Base-by-base conservation (phyloP, 2,113 vertebrate species). In the Thermophis baileyi region DNA sequence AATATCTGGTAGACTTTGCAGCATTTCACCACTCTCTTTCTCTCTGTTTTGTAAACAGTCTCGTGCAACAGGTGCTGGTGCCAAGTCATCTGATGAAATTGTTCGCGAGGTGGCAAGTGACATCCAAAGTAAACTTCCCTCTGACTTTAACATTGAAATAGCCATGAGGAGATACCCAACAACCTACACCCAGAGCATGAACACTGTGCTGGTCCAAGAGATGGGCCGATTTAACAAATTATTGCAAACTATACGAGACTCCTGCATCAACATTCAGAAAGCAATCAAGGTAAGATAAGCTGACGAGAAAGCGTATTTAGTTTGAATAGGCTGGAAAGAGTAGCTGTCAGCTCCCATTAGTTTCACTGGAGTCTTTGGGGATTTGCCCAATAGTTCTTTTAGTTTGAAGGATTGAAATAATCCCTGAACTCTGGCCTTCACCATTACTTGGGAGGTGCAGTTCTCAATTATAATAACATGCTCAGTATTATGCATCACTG, bases 161-260 rank as follows among this genome's bases (percentile, higher is more conserved):
- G 98, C 97, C 0, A 98, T 98, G 98, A 97, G 97, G 92, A 97
- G 94, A 92, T 99, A 98, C 18, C 98, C 99, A 11, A 99, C 98
- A 35, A 97, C 97, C 50, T 99, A 99, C 92, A 97, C 96, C 18
- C 98, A 99, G 96, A 99, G 99, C 97, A 99, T 99, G 99, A 99
- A 99, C 95, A 99, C 98, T 0, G 99, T 99, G 18, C 97, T 99
- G 81, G 98, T 98, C 89, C 98, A 99, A 90, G 99, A 99, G 96
- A 99, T 99, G 99, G 98, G 98, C 0, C 97, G 98, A 90, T 99
- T 99, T 95, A 99, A 99, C 96, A 98, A 97, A 93, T 91, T 99
- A 92, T 94, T 99, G 90, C 63, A 95, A 63, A 98, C 97, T 69
- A 97, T 99, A 85, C 96, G 98, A 46, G 97, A 97, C 1, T 99